Conservation (phyloP, 2,888 invertebrate genomes). For the Lamellibrachia satsuma region DNA sequence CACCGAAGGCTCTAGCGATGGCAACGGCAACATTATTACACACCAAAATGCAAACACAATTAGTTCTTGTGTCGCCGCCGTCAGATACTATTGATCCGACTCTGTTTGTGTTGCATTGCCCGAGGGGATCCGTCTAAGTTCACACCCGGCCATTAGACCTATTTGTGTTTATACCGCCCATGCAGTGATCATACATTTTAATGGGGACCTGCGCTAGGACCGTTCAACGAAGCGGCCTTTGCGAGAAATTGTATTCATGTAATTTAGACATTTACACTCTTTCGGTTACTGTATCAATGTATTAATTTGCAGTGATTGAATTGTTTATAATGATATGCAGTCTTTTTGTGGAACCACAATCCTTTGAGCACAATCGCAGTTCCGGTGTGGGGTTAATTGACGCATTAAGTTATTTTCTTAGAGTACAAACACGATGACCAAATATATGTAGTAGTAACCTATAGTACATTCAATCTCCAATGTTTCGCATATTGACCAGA, state of each 20-base stretch:
- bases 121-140: neutral
- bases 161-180: neutral
- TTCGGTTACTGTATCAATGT: neutral
- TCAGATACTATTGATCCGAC: constrained; percentile 1
- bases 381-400: neutral
- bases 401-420: neutral
- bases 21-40: neutral
- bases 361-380: neutral
- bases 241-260: neutral
- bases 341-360: neutral
- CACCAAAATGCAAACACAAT: neutral
- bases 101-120: neutral
- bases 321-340: neutral
- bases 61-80: neutral
- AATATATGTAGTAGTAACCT: neutral
- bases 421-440: neutral
- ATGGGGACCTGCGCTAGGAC: neutral
- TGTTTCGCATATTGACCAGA: neutral
- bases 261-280: neutral
- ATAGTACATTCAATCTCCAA: neutral
- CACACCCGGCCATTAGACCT: constrained; percentile 10
- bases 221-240: neutral
- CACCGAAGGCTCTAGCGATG: neutral
- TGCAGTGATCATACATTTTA: neutral
- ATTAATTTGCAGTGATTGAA: neutral